These are phyloP conservation scores for Choristoneura rosaceana DNA, from an alignment of 2,888 invertebrate species.

Conservation along the genomic window DNA sequence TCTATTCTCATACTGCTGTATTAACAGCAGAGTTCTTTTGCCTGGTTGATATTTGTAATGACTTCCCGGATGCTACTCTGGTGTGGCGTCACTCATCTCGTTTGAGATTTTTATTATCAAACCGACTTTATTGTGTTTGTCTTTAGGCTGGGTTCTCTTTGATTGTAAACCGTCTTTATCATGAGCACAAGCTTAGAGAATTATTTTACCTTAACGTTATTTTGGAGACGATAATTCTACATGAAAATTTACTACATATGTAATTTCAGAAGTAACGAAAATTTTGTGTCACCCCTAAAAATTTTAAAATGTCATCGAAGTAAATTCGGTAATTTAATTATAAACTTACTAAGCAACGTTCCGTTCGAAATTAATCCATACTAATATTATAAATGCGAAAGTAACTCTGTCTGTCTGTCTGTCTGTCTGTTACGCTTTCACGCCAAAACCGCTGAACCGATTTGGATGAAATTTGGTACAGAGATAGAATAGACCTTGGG, in stretches of 20 bases:
- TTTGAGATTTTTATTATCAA: conserved; percentile 63
- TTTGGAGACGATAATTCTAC: conserved; percentile 7
- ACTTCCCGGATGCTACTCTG: conserved; percentile 80
- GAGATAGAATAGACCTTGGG: no score
- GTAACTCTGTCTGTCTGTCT: no score
- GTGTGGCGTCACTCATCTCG: conserved; percentile 77
- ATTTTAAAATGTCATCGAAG: no score
- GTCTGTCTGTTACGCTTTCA: no score
- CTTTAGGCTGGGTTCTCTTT: conserved; percentile 55
- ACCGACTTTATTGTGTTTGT: conserved; percentile 55
- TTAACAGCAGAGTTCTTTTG: conserved; percentile 46
- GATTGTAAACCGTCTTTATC: conserved; percentile 8
- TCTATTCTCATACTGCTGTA: not conserved
- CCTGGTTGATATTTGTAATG: conserved; percentile 71
- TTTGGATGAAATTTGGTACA: no score
- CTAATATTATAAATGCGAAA: no score
- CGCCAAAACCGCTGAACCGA: no score
- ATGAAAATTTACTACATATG: not conserved
- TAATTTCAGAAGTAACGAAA: no score
- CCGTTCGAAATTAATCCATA: no score
- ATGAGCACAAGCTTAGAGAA: conserved; percentile 15
- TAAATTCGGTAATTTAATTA: no score
- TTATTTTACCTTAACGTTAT: not conserved
- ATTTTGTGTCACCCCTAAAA: no score
- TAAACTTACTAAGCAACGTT: no score